phyloP scores from a whole-genome alignment of 2,113 vertebrate species.

The Pseudorectes ferrugineus region DNA sequence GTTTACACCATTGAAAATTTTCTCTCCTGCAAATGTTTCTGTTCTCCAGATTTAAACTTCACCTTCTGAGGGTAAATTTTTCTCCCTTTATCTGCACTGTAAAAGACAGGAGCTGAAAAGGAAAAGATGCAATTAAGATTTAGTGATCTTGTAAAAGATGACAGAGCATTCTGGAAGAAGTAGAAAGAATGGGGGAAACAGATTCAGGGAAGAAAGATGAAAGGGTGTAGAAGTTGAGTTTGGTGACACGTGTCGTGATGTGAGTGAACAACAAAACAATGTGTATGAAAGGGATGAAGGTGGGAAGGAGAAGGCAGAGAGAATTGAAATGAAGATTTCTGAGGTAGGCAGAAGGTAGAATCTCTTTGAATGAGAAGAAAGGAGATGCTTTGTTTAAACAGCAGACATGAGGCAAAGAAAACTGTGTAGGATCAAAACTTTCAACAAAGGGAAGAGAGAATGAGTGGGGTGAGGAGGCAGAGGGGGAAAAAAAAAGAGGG shows the following conservation, averaged over 20 bases:
- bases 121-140: not conserved
- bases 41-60: not conserved
- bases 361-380: not conserved
- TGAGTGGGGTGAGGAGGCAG: not conserved
- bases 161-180: not conserved
- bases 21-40: not conserved
- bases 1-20: not conserved
- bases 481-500: accelerated
- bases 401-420: not conserved
- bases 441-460: not conserved
- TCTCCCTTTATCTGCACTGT: not conserved
- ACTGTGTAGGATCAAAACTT: not conserved
- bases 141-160: not conserved
- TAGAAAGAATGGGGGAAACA: not conserved
- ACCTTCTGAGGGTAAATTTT: not conserved
- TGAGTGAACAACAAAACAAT: not conserved
- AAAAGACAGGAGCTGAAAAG: not conserved
- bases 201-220: not conserved
- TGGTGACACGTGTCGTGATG: not conserved
- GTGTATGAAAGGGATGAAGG: not conserved
- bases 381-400: not conserved
- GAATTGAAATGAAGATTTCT: not conserved
- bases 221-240: not conserved
- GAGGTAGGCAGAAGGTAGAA: not conserved
- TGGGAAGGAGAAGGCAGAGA: not conserved